These are phyloP conservation scores for Lacanobia oleracea DNA, from an alignment of 2,888 invertebrate species.

Conservation along the genomic window DNA sequence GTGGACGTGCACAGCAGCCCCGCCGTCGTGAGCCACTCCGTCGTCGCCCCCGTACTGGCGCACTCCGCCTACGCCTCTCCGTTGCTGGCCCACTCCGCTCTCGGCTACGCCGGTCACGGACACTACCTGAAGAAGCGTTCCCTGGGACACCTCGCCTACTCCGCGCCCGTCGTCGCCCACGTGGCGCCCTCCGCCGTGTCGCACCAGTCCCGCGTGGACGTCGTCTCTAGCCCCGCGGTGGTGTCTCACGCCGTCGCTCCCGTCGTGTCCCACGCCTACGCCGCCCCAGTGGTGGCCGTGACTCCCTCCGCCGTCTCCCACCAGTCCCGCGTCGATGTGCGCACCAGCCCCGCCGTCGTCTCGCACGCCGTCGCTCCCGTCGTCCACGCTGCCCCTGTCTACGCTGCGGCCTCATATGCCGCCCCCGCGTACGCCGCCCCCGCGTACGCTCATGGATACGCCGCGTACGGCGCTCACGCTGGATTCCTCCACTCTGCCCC, in stretches of 20 bases:
- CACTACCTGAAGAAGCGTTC: conserved; percentile 79
- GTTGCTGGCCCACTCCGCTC: conserved; percentile 62
- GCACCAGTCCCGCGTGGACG: conserved; percentile 83
- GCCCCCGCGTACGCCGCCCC: conserved; percentile 68
- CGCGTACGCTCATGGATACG: conserved; percentile 66
- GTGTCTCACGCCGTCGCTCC: conserved; percentile 76
- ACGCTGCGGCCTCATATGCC: conserved; percentile 65
- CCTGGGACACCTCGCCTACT: conserved; percentile 73
- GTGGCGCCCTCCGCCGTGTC: conserved; percentile 86
- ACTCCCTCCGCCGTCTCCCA: conserved; percentile 74
- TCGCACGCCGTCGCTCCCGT: conserved; percentile 72
- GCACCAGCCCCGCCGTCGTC: conserved; percentile 71
- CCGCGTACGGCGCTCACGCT: conserved; percentile 67
- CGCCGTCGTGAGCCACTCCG: conserved; percentile 70
- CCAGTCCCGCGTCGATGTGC: conserved; percentile 80
- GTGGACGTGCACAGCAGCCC: conserved; percentile 77
- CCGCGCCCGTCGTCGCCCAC: conserved; percentile 70
- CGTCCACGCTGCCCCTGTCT: conserved; percentile 73
- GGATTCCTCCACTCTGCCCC: conserved; percentile 71
- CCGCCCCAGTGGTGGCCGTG: conserved; percentile 74
- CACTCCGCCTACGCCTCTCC: conserved; percentile 63
- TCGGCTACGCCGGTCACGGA: conserved; percentile 69
- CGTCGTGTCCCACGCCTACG: conserved; percentile 71
- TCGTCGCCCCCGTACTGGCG: conserved; percentile 55
- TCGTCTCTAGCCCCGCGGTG: conserved; percentile 71